Percentiles rank a stretch among this genome's conserved stretches.
phyloP scores from a whole-genome alignment of 2,113 vertebrate genomes.

The Scomber scombrus region DNA sequence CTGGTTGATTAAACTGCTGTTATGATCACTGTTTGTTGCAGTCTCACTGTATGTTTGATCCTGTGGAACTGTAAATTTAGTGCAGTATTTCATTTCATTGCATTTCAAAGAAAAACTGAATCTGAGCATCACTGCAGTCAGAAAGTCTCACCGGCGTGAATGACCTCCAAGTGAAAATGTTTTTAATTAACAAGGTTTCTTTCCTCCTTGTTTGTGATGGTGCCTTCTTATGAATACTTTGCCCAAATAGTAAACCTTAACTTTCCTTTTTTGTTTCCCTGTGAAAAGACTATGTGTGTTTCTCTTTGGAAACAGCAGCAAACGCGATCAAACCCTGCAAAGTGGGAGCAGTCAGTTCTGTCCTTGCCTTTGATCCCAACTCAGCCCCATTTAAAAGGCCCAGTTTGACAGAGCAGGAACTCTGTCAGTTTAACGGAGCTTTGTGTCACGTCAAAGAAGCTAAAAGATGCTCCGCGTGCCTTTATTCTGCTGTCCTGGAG shows the following conservation, averaged over 20 bases:
- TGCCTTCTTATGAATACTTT: neutral
- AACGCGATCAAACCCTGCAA: constrained; percentile 58
- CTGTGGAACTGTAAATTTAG: neutral
- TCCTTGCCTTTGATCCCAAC: constrained; percentile 69
- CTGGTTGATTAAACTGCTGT: neutral
- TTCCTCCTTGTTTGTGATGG: neutral
- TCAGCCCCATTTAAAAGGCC: constrained; percentile 57
- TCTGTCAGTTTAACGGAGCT: constrained; percentile 63
- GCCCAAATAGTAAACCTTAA: constrained; percentile 5
- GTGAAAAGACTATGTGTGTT: constrained; percentile 15
- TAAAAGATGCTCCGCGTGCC: constrained; percentile 49
- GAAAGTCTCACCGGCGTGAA: neutral
- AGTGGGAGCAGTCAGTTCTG: constrained; percentile 55
- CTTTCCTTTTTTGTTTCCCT: constrained; percentile 4
- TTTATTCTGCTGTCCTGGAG: constrained; percentile 61
- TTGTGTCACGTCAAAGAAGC: constrained; percentile 70
- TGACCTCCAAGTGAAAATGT: constrained; percentile 17
- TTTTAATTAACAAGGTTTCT: neutral
- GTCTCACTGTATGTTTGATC: neutral
- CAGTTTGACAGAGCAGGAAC: constrained; percentile 63
- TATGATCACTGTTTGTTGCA: neutral
- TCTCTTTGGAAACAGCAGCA: constrained; percentile 32
- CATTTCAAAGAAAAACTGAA: neutral
- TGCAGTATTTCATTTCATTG: neutral
- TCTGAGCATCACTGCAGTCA: neutral